phyloP scores from a whole-genome alignment of 2,797 vertebrate genomes.

The Momotus momota region DNA sequence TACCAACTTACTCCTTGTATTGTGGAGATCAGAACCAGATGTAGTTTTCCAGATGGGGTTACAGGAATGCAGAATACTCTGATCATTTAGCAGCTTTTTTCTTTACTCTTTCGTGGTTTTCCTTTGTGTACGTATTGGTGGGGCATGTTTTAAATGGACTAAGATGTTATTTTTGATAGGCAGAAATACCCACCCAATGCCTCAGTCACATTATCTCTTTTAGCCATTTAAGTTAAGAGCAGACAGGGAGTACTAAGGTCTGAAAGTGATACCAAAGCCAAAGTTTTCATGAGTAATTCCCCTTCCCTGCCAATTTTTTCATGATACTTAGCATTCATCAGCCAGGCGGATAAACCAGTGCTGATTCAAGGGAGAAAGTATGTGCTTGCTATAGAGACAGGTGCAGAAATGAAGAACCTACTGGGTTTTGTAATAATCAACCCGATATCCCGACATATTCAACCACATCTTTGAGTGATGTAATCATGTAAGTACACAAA shows the following conservation, averaged over 20 bases:
- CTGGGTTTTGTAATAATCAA: neutral
- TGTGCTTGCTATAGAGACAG: constrained; percentile 6
- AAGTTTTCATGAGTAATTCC: neutral
- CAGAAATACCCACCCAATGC: neutral
- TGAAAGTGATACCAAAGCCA: neutral
- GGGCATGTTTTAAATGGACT: neutral
- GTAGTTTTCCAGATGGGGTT: neutral
- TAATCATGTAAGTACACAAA: neutral
- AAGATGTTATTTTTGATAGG: neutral
- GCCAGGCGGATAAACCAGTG: constrained; percentile 6
- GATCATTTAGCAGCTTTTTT: neutral
- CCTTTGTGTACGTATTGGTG: neutral
- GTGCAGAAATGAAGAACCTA: constrained; percentile 23
- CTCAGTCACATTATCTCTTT: neutral
- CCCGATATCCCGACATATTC: neutral
- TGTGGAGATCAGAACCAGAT: neutral
- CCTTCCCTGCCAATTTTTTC: neutral
- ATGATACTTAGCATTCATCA: neutral
- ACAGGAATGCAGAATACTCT: neutral
- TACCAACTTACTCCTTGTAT: neutral
- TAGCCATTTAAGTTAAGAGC: neutral
- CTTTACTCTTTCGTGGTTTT: neutral
- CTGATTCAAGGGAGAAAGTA: constrained; percentile 7
- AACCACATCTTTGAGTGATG: neutral
- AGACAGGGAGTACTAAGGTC: neutral